Evolutionary conservation across 2,113 vertebrate species (phyloP), one percentile per base, ranked within the genome.

Genomic region (Cololabis saira): DNA sequence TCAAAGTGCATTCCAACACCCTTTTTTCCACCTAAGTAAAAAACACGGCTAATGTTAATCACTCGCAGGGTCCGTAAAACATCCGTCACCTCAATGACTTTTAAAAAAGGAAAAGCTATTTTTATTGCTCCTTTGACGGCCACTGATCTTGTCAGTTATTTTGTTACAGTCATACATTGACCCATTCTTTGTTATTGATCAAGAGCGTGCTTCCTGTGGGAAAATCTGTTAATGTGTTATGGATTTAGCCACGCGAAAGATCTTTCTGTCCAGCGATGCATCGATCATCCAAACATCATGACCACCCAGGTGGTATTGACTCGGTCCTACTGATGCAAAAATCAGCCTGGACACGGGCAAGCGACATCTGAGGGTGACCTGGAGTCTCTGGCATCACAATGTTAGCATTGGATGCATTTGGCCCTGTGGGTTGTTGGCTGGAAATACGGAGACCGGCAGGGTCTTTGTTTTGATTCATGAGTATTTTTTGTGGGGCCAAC

Each of bases 1-100:
- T 61, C 58, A 48, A 48, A 61, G 58, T 48, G 22, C 47, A 62
- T 4, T 16, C 41, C 15, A 42, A 15, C 16, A 40, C 18, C 14
- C 22, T 51, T 27, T 30, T 18, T 8, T 51, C 15, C 37, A 37
- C 47, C 41, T 18, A 42, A 22, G 21, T 51, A 22, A 41, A 41
- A 17, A 17, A 37, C 41, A 60, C 30, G 10, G 45, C 14, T 22
- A 24, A 51, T 62, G 18, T 62, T 18, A 51, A 30, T 9, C 2
- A 6, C 16, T 16, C 40, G 17, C 17, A 62, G 48, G 18, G 30
- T 51, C 48, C 2, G 3, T n/a, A 18, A n/a, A 13, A 1, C 17
- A 50, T 7, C 18, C 17, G 13, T 51, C 6, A 13, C 21, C 16
- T 17, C 16, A 21, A 22, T 22, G 19, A 21, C 11, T 13, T 49